Evolutionary conservation across 2,888 invertebrate genomes (phyloP), one percentile per base, ranked within the genome.

Genomic region (Coleophora deauratella): DNA sequence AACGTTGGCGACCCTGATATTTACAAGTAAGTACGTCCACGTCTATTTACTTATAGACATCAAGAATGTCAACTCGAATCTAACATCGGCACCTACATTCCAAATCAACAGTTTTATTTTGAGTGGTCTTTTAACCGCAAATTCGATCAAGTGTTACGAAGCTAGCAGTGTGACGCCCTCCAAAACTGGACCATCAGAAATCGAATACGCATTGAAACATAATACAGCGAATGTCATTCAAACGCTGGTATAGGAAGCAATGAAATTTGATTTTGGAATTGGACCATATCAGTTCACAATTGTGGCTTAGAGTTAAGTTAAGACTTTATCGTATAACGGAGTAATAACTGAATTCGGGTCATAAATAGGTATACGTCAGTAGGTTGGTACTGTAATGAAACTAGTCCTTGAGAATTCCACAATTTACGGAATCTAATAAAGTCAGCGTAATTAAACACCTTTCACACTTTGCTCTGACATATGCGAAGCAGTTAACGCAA

Each of bases 71-170:
- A 57, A 54, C 52, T 44, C 47, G 44, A 49, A 51, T 54, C 52
- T 54, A 53, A 53, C 53, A 51, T 46, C 49, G 14, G 36, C 43
- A 40, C 40, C 37, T 40, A 50, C 44, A 44, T 51, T 55, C 54
- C 49, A 53, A 51, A 31, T 46, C 34, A 35, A 44, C 40, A 40
- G 49, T 47, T 42, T 49, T 51, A 56, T 54, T 43, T 49, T 39
- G 49, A 54, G 41, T 55, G 55, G 54, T 57, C 55, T 58, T 63
- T 44, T 55, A 49, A 73, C 72, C 71, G 59, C 72, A 68, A 59
- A 60, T 57, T 55, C 47, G 57, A 66, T 60, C 48, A 49, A 57
- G 62, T 66, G 66, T 70, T 65, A 62, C 53, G 52, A 55, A 57
- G 54, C 51, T 49, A 58, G 60, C 49, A 52, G 46, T 48, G 54